Percentiles rank a stretch among this genome's conserved stretches.
phyloP scores from a whole-genome alignment of 1,140 invertebrate genomes.

The Drosophila mojavensis region DNA sequence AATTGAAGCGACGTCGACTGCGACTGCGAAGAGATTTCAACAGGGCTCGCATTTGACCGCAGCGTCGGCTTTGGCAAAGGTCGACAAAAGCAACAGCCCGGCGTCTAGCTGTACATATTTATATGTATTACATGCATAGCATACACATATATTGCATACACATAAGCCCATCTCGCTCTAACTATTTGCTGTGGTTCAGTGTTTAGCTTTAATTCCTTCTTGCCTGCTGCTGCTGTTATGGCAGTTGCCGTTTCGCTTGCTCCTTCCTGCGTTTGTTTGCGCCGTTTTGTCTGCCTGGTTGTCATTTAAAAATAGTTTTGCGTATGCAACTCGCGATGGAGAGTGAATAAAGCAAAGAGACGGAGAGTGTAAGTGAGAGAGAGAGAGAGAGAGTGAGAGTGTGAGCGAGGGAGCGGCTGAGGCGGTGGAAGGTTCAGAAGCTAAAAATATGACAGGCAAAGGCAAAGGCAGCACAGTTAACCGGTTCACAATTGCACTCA shows the following conservation, averaged over 20 bases:
- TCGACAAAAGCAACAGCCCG: conserved; percentile 17
- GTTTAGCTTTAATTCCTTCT: not conserved
- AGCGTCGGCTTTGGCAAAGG: conserved; percentile 38
- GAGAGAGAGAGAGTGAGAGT: not conserved
- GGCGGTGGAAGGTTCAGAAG: conserved; percentile 11
- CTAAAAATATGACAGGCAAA: conserved; percentile 69
- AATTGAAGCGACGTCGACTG: conserved; percentile 44
- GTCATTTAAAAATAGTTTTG: conserved; percentile 79
- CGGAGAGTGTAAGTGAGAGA: too few species aligned
- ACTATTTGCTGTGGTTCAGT: not conserved
- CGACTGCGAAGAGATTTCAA: conserved; percentile 9
- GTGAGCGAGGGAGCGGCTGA: too few species aligned
- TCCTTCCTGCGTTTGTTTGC: conserved; percentile 31
- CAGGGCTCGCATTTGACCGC: conserved; percentile 60
- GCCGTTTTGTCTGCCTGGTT: conserved; percentile 70
- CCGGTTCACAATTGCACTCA: conserved; percentile 43
- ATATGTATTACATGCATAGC: too few species aligned
- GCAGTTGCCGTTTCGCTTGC: conserved; percentile 1
- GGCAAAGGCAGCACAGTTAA: conserved; percentile 10
- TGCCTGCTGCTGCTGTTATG: conserved; percentile 6
- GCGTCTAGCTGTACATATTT: not conserved
- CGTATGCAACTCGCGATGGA: conserved; percentile 20
- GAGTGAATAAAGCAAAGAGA: not conserved
- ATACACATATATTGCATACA: too few species aligned
- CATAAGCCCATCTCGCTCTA: not conserved